Conservation (phyloP, 2,113 vertebrate genomes). For the Alaudala cheleensis region DNA sequence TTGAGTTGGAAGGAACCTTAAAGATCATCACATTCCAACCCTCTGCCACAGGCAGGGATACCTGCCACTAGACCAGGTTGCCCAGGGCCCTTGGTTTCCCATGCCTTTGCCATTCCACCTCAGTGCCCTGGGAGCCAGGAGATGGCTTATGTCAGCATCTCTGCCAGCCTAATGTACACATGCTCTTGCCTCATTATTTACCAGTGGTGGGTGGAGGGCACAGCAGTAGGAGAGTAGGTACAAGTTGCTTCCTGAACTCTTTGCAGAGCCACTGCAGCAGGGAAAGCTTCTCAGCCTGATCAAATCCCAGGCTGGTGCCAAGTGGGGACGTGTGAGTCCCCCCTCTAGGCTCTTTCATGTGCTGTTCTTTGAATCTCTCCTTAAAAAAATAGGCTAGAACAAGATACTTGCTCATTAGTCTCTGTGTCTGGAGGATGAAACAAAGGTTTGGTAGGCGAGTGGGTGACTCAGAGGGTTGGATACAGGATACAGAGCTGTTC, state of each 20-base stretch:
- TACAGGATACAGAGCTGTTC: conserved; percentile 11
- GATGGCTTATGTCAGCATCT: conserved; percentile 31
- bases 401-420: neutral
- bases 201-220: conserved; percentile 14
- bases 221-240: neutral
- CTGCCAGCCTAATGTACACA: neutral
- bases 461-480: conserved; percentile 42
- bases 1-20: neutral
- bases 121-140: neutral
- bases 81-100: neutral
- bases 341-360: neutral
- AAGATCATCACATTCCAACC: neutral
- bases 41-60: neutral
- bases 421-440: conserved; percentile 14
- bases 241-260: neutral
- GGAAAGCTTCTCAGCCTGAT: neutral
- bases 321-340: neutral
- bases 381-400: neutral
- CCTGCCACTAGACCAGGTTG: neutral
- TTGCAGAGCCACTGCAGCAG: neutral
- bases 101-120: neutral
- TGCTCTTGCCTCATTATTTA: conserved; percentile 28
- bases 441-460: neutral
- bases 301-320: neutral
- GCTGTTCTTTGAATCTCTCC: neutral